phyloP scores from a whole-genome alignment of 2,113 vertebrate genomes.

The Fulmarus glacialis region DNA sequence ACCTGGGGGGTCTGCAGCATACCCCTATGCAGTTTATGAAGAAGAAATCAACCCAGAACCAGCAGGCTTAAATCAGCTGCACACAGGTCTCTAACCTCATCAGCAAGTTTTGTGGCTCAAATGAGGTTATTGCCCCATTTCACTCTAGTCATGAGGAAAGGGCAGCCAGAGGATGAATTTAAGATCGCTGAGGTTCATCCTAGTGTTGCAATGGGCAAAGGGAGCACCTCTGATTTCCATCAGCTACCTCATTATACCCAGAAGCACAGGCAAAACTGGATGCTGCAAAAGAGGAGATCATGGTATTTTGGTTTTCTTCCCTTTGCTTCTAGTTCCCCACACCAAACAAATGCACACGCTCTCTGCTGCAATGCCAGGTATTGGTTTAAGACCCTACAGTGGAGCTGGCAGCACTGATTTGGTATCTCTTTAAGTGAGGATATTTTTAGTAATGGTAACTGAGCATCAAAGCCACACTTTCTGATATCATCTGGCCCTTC shows the following conservation, averaged over 20 bases:
- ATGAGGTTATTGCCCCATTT: conserved; percentile 13
- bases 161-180: background rate
- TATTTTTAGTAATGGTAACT: background rate
- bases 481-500: background rate
- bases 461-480: background rate
- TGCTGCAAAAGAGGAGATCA: background rate
- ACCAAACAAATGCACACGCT: background rate
- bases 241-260: background rate
- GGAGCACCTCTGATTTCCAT: background rate
- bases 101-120: background rate
- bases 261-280: background rate
- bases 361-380: background rate
- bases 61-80: background rate
- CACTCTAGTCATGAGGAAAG: background rate
- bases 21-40: background rate
- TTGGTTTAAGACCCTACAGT: background rate
- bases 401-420: background rate
- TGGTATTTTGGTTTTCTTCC: background rate
- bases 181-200: background rate
- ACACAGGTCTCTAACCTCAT: background rate
- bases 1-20: background rate
- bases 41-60: background rate
- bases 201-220: background rate
- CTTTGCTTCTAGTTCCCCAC: background rate
- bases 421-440: background rate